Evolutionary conservation across 2,113 vertebrate species (phyloP).

Genomic region (Megalops atlanticus): DNA sequence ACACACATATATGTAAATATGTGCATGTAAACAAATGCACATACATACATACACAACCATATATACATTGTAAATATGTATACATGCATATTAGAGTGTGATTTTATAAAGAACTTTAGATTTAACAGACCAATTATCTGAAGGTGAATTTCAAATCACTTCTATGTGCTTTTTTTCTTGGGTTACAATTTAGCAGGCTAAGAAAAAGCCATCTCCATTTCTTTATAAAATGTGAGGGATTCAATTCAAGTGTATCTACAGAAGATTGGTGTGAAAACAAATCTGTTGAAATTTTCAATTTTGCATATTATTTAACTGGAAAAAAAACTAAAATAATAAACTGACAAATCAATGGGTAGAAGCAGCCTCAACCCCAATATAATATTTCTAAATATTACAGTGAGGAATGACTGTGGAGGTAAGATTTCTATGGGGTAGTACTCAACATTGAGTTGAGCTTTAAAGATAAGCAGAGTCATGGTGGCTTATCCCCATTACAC

Average conservation of each 20-base stretch:
- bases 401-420: too few species aligned
- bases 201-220: conserved; percentile 59
- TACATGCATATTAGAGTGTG: conserved; percentile 74
- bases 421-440: too few species aligned
- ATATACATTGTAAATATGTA: conserved; percentile 65
- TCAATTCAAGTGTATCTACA: conserved; percentile 69
- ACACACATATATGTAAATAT: conserved; percentile 58
- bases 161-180: not conserved
- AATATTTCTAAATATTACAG: too few species aligned
- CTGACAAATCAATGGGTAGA: not conserved
- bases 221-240: conserved; percentile 71
- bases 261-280: conserved; percentile 58
- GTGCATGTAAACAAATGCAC: conserved; percentile 46
- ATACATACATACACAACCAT: conserved; percentile 46
- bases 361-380: too few species aligned
- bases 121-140: not conserved
- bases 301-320: too few species aligned
- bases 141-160: not conserved
- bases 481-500: too few species aligned
- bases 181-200: conserved; percentile 46
- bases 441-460: too few species aligned
- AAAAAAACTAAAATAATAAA: not conserved
- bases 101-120: conserved; percentile 72
- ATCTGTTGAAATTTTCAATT: not conserved
- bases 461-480: too few species aligned